Base-by-base conservation (phyloP, 2,888 invertebrate species). In the Protodeltote pygarga region DNA sequence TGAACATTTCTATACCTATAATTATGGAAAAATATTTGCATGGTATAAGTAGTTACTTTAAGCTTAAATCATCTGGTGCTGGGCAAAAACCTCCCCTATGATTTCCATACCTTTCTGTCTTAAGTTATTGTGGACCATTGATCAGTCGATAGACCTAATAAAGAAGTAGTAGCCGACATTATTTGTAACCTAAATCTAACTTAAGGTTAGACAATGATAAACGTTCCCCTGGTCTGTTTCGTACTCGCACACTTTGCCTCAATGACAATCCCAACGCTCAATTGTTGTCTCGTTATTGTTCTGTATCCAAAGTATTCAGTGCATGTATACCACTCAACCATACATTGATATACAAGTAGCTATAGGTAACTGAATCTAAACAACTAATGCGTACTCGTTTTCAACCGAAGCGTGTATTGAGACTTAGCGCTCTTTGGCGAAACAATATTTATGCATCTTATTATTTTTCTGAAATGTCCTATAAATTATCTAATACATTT, bases 251-350 rank as follows among this genome's bases (percentile, higher is more conserved):
- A 44, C 44, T 57, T 37, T 54, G 66, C 53, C 45, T 64, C 65
- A 72, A 69, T 72, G 74, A 68, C 74, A 76, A 54, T 68, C 67
- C 60, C 58, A 65, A 37, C 54, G 51, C 50, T 62, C 64, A 65
- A 72, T 75, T 73, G 75, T 79, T 70, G 65, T 74, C 65, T 63
- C 68, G 49, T 64, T 73, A 81, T 79, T 83, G 81, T 81, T 77
- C 75, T 69, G 64, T 60, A 58, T 40, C 41, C 63, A 65, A 47
- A 66, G 72, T 74, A 79, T 82, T 83, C 77, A 81, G 84, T 81
- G 81, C 83, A 72, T 83, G 82, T 65, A 78, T 54, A 64, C 77
- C 77, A 80, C 71, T 83, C 77, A 79, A 74, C 76, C 82, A 75
- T 76, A 62, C 48, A 39, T 49, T 29, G 45, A 34, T 42, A 20